Evolutionary conservation across 2,797 vertebrate genomes (phyloP).

Genomic region (Aythya fuligula): DNA sequence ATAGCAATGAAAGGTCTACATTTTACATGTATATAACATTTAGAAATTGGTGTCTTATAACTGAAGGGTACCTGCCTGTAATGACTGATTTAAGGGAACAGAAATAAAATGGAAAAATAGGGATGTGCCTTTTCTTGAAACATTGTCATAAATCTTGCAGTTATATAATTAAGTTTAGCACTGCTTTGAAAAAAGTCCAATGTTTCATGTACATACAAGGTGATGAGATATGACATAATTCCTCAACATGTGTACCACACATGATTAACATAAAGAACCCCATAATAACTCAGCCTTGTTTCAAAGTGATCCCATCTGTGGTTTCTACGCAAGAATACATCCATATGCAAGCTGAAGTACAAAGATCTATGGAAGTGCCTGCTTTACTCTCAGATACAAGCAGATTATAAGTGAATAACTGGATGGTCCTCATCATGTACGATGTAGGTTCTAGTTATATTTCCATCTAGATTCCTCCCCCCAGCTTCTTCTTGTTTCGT

Average conservation of each 20-base stretch:
- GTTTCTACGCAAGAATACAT: background rate
- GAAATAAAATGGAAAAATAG: background rate
- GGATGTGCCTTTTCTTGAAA: conserved; percentile 12
- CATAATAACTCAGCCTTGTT: conserved; percentile 9
- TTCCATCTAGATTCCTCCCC: background rate
- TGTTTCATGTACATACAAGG: conserved; percentile 64
- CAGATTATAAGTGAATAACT: background rate
- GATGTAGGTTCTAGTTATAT: background rate
- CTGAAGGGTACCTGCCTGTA: background rate
- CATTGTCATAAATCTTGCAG: conserved; percentile 26
- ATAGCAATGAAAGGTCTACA: background rate
- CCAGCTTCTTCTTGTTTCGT: background rate
- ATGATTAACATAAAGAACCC: conserved; percentile 50
- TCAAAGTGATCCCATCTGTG: conserved; percentile 38
- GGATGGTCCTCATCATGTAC: background rate
- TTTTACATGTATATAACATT: background rate
- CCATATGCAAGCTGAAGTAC: background rate
- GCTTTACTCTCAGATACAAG: background rate
- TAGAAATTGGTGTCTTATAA: background rate
- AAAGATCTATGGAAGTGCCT: background rate
- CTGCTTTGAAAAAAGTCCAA: conserved; percentile 59
- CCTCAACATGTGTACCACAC: conserved; percentile 63
- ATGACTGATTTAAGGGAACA: background rate
- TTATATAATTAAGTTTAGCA: conserved; percentile 41
- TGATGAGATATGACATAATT: conserved; percentile 70